Evolutionary conservation across 2,113 vertebrate genomes (phyloP).

Genomic region (Python bivittatus): DNA sequence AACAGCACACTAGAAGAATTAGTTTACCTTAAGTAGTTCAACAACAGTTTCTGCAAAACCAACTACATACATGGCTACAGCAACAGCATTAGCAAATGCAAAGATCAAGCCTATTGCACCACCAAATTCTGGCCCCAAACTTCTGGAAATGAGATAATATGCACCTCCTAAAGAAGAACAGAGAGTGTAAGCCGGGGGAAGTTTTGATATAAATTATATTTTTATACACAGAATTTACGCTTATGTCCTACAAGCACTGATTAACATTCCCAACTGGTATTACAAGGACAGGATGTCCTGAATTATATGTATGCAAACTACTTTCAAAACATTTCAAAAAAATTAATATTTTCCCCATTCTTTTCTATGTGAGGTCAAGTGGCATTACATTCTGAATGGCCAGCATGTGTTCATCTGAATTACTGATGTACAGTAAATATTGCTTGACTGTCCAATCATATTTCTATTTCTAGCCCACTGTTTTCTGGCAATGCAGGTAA

Average conservation of each 20-base stretch:
- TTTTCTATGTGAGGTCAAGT: neutral
- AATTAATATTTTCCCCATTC: neutral
- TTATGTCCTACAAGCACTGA: neutral
- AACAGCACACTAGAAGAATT: neutral
- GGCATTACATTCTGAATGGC: neutral
- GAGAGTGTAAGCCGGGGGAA: neutral
- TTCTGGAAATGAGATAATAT: slow-evolving; percentile 97
- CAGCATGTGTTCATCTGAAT: neutral
- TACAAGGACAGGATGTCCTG: neutral
- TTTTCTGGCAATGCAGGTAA: neutral
- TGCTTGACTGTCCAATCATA: no score
- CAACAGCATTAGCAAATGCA: slow-evolving; percentile 97
- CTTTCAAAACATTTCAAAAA: neutral
- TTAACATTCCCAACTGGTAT: neutral
- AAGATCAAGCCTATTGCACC: slow-evolving; percentile 97
- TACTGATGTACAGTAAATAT: neutral
- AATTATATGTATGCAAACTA: neutral
- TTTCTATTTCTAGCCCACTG: no score
- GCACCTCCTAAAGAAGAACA: slow-evolving; percentile 82
- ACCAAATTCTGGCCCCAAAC: slow-evolving; percentile 96
- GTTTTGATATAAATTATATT: neutral
- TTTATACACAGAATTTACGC: neutral
- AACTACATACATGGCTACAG: slow-evolving; percentile 99
- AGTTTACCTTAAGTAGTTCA: slow-evolving; percentile 83
- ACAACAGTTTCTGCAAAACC: slow-evolving; percentile 97